phyloP scores from a whole-genome alignment of 2,113 vertebrate species.

The Epinephelus fuscoguttatus region DNA sequence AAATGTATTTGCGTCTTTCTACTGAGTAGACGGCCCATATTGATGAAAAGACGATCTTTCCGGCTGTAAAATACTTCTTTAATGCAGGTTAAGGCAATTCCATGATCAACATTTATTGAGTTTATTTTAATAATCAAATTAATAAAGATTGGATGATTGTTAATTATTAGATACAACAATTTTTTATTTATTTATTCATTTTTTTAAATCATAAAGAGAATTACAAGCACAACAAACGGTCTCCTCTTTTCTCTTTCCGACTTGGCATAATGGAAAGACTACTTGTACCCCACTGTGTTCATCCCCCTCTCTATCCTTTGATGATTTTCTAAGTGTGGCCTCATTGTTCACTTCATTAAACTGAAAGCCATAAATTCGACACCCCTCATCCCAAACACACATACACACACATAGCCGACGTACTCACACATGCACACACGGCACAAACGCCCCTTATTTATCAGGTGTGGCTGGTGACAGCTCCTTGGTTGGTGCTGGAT shows the following conservation, averaged over 20 bases:
- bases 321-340: constrained; percentile 63
- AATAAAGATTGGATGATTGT: not conserved
- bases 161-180: not conserved
- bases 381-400: constrained; percentile 23
- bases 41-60: too few relatives aligned
- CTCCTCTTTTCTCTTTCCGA: not conserved
- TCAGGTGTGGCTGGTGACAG: constrained; percentile 59
- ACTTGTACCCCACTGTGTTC: not conserved
- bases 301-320: constrained; percentile 4
- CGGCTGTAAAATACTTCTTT: too few relatives aligned
- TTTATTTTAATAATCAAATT: not conserved
- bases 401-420: constrained; percentile 17
- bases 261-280: constrained; percentile 8
- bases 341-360: constrained; percentile 73
- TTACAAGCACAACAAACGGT: not conserved
- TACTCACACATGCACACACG: constrained; percentile 11
- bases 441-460: constrained; percentile 51
- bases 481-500: constrained; percentile 60
- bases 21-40: too few relatives aligned
- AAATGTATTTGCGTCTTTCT: too few relatives aligned
- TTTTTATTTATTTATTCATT: not conserved
- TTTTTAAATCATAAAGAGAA: not conserved
- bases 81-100: not conserved
- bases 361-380: constrained; percentile 61
- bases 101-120: not conserved